A percentile compares a stretch with the other conserved stretches of the same genome.
Conservation (phyloP, 2,888 invertebrate species). For the Leucoptera coffeella region DNA sequence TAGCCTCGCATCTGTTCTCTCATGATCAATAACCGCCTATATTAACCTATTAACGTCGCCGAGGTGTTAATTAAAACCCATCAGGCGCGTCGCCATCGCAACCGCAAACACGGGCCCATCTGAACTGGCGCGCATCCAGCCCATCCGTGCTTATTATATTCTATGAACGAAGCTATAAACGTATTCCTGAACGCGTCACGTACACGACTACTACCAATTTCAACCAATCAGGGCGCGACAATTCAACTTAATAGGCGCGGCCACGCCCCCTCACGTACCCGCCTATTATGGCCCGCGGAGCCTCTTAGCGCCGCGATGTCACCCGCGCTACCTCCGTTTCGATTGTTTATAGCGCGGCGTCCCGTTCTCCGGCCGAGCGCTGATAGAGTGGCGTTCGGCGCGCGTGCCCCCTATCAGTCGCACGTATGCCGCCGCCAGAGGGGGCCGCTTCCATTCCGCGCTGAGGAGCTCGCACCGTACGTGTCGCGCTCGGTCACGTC, state of each 20-base stretch:
- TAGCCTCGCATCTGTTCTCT: constrained; percentile 13
- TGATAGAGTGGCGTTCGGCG: constrained; percentile 48
- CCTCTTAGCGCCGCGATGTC: constrained; percentile 46
- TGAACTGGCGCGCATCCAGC: constrained; percentile 41
- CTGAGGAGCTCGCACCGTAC: constrained; percentile 53
- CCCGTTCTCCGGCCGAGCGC: constrained; percentile 29
- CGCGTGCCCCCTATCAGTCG: constrained; percentile 48
- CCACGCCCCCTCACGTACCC: constrained; percentile 55
- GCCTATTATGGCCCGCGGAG: constrained; percentile 52
- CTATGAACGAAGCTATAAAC: constrained; percentile 48
- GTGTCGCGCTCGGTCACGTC: constrained; percentile 47
- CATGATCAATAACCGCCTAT: constrained; percentile 16
- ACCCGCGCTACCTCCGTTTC: constrained; percentile 24
- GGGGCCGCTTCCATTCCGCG: constrained; percentile 52
- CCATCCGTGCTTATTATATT: constrained; percentile 50
- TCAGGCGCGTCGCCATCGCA: constrained; percentile 28
- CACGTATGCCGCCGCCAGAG: constrained; percentile 47
- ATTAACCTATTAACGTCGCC: constrained; percentile 25
- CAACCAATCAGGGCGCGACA: constrained; percentile 51
- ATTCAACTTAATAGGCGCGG: constrained; percentile 47
- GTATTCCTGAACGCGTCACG: constrained; percentile 53
- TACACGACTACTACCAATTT: constrained; percentile 49
- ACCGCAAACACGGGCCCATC: constrained; percentile 28
- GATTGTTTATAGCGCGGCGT: constrained; percentile 9
- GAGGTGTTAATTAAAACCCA: constrained; percentile 35